Percentiles rank a stretch among this genome's conserved stretches.
phyloP scores from a whole-genome alignment of 2,797 vertebrate species.

The Myioborus melanocephalus region DNA sequence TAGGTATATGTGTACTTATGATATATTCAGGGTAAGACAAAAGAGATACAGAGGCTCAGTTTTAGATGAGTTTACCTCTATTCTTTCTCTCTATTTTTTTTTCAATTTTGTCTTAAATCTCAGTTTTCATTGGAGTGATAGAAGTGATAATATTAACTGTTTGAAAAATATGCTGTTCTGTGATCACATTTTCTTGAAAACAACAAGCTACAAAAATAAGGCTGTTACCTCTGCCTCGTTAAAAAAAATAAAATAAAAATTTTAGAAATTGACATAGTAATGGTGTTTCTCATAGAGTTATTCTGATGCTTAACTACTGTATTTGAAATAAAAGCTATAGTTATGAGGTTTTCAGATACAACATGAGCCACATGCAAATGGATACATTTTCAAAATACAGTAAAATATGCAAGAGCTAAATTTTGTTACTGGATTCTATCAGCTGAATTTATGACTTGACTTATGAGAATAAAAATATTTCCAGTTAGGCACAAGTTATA shows the following conservation, averaged over 20 bases:
- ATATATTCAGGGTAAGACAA: not conserved
- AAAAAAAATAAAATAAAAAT: not conserved
- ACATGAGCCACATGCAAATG: not conserved
- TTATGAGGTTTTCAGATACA: not conserved
- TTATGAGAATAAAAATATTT: not conserved
- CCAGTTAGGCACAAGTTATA: not conserved
- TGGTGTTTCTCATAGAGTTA: not conserved
- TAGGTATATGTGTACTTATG: not conserved
- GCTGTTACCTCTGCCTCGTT: not conserved
- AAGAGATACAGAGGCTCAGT: not conserved
- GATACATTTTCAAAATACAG: not conserved
- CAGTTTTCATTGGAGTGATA: not conserved
- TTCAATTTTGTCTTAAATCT: not conserved
- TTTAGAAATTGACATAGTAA: not conserved
- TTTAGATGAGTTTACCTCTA: not conserved
- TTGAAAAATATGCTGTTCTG: not conserved
- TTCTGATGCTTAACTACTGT: not conserved
- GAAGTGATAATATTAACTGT: not conserved
- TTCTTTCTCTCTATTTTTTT: not conserved
- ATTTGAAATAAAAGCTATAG: not conserved
- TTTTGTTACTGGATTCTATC: not conserved
- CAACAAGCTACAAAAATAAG: not conserved
- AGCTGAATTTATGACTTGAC: not conserved
- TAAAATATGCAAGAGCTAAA: not conserved
- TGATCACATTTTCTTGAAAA: not conserved